A percentile compares a stretch with the other conserved stretches of the same genome.
Conservation (phyloP, 2,888 invertebrate species). For the Polymixis flavicincta region DNA sequence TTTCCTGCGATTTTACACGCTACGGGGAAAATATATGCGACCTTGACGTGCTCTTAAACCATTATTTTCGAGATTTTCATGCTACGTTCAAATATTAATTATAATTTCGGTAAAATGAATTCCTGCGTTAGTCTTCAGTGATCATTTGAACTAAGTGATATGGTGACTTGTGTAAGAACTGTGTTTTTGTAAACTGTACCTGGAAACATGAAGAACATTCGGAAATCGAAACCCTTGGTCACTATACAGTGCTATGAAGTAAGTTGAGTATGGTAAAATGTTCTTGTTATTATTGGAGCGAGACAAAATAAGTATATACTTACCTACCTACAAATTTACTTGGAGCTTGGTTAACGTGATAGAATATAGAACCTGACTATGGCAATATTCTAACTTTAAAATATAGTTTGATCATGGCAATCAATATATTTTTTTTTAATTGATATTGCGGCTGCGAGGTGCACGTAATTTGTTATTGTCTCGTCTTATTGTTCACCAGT, state of each 20-base stretch:
- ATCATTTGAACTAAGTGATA: conserved; percentile 54
- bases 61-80: conserved; percentile 71
- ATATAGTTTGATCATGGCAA: background rate
- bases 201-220: conserved; percentile 81
- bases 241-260: conserved; percentile 92
- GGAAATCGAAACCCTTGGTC: conserved; percentile 88
- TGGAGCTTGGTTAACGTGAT: conserved; percentile 25
- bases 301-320: conserved; percentile 65
- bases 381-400: conserved; percentile 3
- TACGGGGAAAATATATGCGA: conserved; percentile 80
- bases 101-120: conserved; percentile 61
- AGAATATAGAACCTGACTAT: conserved; percentile 9
- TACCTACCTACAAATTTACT: conserved; percentile 33
- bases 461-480: conserved; percentile 33
- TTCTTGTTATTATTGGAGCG: conserved; percentile 73
- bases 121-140: conserved; percentile 44
- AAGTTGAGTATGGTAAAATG: conserved; percentile 77
- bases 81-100: conserved; percentile 65
- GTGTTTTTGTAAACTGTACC: conserved; percentile 26
- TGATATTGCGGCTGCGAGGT: background rate
- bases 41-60: conserved; percentile 81
- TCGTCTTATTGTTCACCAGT: conserved; percentile 15
- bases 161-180: conserved; percentile 59
- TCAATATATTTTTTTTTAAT: too few species aligned
- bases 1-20: conserved; percentile 78